phyloP scores from a whole-genome alignment of 2,113 vertebrate species.

The Hippocampus barbouri region DNA sequence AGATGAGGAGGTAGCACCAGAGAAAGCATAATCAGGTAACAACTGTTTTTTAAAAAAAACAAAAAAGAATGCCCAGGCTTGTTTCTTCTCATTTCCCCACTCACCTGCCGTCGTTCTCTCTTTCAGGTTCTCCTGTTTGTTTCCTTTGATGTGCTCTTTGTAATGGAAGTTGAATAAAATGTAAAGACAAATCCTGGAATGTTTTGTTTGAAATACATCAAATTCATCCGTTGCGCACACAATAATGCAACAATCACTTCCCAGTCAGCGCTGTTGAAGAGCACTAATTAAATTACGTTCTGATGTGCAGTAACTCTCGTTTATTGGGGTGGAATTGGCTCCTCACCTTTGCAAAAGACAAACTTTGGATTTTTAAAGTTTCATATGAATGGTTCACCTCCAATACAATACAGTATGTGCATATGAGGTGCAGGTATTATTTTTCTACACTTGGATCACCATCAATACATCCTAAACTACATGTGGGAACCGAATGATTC shows the following conservation, averaged over 20 bases:
- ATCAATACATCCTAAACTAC: no score
- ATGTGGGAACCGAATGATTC: no score
- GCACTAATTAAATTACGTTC: no score
- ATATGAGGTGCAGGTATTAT: no score
- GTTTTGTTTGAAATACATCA: conserved; percentile 2
- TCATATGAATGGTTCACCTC: no score
- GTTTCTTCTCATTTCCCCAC: background rate
- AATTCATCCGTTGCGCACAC: background rate
- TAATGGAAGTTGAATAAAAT: conserved; percentile 68
- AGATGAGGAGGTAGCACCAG: conserved; percentile 79
- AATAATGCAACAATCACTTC: background rate
- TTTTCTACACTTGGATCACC: no score
- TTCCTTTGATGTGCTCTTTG: conserved; percentile 51
- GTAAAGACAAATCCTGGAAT: conserved; percentile 24
- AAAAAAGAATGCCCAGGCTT: background rate
- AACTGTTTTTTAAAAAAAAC: background rate
- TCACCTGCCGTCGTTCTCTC: background rate
- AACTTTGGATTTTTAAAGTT: no score
- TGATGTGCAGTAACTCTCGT: no score
- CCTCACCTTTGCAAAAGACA: no score
- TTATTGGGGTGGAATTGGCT: no score
- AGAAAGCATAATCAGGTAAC: conserved; percentile 79
- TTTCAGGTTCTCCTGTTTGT: conserved; percentile 47
- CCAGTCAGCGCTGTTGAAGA: no score
- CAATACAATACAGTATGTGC: no score